Evolutionary conservation across 2,888 invertebrate genomes (phyloP).

Genomic region (Elmis aenea): DNA sequence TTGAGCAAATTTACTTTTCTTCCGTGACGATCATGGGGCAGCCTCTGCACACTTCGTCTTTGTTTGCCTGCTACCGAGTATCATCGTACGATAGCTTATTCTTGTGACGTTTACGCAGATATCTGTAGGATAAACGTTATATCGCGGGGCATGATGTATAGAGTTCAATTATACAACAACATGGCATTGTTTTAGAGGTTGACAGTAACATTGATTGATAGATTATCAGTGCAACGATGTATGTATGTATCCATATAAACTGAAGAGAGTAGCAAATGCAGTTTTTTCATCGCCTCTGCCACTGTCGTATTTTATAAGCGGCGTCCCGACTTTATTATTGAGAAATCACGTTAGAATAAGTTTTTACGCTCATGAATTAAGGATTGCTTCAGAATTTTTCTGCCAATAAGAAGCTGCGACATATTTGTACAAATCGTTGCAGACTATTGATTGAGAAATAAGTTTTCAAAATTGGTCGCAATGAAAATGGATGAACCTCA

Average conservation of each 20-base stretch:
- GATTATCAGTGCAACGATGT: slow-evolving; percentile 38
- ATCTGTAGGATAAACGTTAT: slow-evolving; percentile 35
- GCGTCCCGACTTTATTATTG: slow-evolving; percentile 26
- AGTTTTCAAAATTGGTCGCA: slow-evolving; percentile 6
- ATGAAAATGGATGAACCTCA: slow-evolving; percentile 11
- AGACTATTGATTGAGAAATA: slow-evolving; percentile 10
- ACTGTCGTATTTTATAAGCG: slow-evolving; percentile 8
- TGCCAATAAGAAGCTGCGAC: slow-evolving; percentile 14
- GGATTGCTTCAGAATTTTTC: slow-evolving; percentile 24
- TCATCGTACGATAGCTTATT: too few relatives aligned
- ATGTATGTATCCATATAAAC: slow-evolving; percentile 36
- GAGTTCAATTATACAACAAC: slow-evolving; percentile 46
- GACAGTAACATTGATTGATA: slow-evolving; percentile 47
- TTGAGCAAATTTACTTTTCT: too few relatives aligned
- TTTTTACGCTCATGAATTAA: slow-evolving; percentile 34
- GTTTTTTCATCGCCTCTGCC: slow-evolving; percentile 28
- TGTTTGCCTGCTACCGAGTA: too few relatives aligned
- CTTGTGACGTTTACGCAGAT: slow-evolving; percentile 36
- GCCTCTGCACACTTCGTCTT: too few relatives aligned
- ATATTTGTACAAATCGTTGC: slow-evolving; percentile 11
- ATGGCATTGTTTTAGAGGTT: slow-evolving; percentile 46
- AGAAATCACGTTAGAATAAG: slow-evolving; percentile 36
- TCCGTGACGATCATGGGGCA: too few relatives aligned
- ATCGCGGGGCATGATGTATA: slow-evolving; percentile 43
- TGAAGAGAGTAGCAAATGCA: slow-evolving; percentile 21